A percentile compares a stretch with the other conserved stretches of the same genome.
Evolutionary conservation across 2,797 vertebrate species (phyloP).

Genomic region (Hozukius guyotensis): DNA sequence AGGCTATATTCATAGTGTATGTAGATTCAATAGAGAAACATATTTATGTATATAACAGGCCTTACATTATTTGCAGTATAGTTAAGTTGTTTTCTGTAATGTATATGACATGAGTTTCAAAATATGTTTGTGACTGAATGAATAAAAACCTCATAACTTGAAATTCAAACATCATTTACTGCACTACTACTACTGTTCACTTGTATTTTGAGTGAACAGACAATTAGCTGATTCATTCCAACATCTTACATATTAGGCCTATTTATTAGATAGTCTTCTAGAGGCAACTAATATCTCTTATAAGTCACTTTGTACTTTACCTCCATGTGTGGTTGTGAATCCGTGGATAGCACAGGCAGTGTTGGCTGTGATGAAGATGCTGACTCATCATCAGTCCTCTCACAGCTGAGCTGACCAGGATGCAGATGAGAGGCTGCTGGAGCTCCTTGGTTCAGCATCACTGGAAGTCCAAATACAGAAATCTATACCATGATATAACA

Average conservation of each 20-base stretch:
- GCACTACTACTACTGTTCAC: neutral
- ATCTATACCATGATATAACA: slow-evolving; percentile 66
- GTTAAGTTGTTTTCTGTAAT: neutral
- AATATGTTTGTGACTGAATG: neutral
- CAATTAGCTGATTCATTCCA: neutral
- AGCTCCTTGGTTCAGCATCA: slow-evolving; percentile 83
- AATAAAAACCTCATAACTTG: neutral
- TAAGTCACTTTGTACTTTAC: slow-evolving; percentile 44
- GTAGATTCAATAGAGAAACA: neutral
- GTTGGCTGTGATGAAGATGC: slow-evolving; percentile 65
- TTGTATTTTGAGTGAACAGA: no score
- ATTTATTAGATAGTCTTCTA: neutral
- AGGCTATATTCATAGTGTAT: neutral
- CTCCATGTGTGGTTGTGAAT: slow-evolving; percentile 76
- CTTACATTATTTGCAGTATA: neutral
- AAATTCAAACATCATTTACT: neutral
- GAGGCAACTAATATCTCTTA: neutral
- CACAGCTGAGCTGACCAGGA: slow-evolving; percentile 79
- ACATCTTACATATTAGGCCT: neutral
- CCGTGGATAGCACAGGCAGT: slow-evolving; percentile 66
- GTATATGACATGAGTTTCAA: neutral
- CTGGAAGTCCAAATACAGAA: slow-evolving; percentile 69
- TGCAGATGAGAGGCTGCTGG: slow-evolving; percentile 79
- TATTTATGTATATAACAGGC: neutral
- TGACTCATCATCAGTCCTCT: slow-evolving; percentile 74